Evolutionary conservation across 2,888 invertebrate species (phyloP), one percentile per base, ranked within the genome.

Genomic region (Serripes groenlandicus): DNA sequence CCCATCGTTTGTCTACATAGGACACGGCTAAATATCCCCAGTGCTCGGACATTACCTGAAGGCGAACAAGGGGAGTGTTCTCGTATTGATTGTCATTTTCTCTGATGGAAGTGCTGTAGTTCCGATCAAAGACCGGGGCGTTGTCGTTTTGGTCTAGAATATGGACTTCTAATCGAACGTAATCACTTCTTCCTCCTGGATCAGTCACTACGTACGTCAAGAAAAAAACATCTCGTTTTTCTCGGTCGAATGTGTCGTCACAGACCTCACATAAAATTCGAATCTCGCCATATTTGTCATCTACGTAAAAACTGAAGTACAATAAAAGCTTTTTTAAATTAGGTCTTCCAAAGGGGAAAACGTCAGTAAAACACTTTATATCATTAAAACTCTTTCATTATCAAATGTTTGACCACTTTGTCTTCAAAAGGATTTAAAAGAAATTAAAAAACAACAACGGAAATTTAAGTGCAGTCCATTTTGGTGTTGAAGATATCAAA

Each of bases 131-230:
- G 0, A 32, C 9, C 7, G 80, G 80, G 9, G 60, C 15, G 30
- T 81, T 81, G 52, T 81, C 80, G 34, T 81, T 81, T 56, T 54
- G 37, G 37, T 81, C 80, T 1, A 42, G 18, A 9, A 81, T 54
- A 4, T n/a, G 54, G 23, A 81, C 32, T 18, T 58, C 66, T 7
- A 81, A 34, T 1, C 80, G 78, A 9, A 74, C 72, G 5, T 79
- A 70, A 56, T 77, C 79, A 28, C 69, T 80, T 62, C 77, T 76
- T 9, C 79, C 83, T 7, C 70, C 75, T 26, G 58, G 68, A 35
- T 81, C 81, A 18, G 58, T 76, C 23, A 71, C 81, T 2, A 73
- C 76, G 18, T 64, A 49, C 7, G 72, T 76, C 28, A 81, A 9
- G n/a, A 72, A 72, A 52, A 62, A 76, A 1, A n/a, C 62, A 30